These are phyloP conservation scores for Athrips mouffetella DNA, from an alignment of 2,888 invertebrate genomes.

Conservation along the genomic window DNA sequence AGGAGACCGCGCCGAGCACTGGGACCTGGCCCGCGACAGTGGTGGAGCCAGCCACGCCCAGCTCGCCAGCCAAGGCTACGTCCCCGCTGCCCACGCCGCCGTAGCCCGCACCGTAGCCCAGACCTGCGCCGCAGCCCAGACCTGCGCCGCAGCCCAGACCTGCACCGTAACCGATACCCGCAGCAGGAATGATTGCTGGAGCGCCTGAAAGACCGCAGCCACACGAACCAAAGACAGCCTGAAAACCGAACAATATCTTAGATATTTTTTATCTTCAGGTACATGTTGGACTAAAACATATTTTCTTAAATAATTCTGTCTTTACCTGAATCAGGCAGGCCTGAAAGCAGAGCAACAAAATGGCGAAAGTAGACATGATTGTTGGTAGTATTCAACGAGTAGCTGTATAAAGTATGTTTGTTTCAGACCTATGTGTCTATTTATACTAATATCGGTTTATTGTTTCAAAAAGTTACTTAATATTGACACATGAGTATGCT, in stretches of 20 bases:
- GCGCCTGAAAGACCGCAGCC: no score
- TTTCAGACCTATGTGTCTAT: neutral
- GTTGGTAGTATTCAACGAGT: slow-evolving; percentile 8
- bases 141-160: no score
- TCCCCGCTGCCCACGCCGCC: slow-evolving; percentile 30
- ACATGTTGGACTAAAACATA: no score
- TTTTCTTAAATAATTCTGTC: neutral
- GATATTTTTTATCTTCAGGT: no score
- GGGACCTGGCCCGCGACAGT: slow-evolving; percentile 38
- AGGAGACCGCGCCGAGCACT: slow-evolving; percentile 36
- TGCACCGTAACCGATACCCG: no score
- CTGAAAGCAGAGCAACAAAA: slow-evolving; percentile 39
- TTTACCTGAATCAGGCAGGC: slow-evolving; percentile 44
- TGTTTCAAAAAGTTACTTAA: neutral
- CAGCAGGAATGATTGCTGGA: no score
- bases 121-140: slow-evolving; percentile 22
- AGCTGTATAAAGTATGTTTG: slow-evolving; percentile 6
- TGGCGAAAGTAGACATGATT: slow-evolving; percentile 35
- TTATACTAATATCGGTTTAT: neutral
- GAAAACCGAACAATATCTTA: no score
- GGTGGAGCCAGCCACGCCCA: slow-evolving; percentile 34
- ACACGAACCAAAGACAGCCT: no score
- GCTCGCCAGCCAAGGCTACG: slow-evolving; percentile 27
- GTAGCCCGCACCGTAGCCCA: slow-evolving; percentile 29
- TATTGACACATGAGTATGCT: neutral